Conservation (phyloP, 2,888 invertebrate genomes). For the Drosophila setosimentum region DNA sequence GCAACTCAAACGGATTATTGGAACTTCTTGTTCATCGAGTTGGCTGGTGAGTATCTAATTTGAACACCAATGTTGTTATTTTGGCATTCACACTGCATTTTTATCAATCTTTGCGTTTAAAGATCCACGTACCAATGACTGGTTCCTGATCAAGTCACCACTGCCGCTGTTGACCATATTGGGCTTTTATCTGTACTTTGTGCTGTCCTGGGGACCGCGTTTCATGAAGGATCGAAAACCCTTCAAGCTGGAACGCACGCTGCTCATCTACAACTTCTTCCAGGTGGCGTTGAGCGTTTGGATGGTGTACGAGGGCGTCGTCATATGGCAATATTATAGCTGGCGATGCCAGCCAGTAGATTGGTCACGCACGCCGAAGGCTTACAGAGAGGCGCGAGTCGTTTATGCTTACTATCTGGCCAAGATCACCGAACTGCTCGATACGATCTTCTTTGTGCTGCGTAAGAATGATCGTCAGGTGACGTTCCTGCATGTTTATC, state of each 20-base stretch:
- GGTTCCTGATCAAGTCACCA: constrained; percentile 90
- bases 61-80: background rate
- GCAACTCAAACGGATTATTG: constrained; percentile 87
- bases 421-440: constrained; percentile 95
- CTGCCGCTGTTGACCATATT: constrained; percentile 89
- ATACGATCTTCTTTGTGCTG: constrained; percentile 96
- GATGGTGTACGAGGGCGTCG: constrained; percentile 90
- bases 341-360: constrained; percentile 97
- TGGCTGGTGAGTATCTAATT: constrained; percentile 87
- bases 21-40: constrained; percentile 88
- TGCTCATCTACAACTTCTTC: constrained; percentile 94
- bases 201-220: constrained; percentile 92
- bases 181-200: constrained; percentile 90
- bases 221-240: constrained; percentile 95
- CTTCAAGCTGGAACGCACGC: constrained; percentile 90
- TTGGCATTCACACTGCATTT: background rate
- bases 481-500: constrained; percentile 95
- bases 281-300: constrained; percentile 94
- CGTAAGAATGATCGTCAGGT: constrained; percentile 96
- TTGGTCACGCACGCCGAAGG: constrained; percentile 90
- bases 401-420: constrained; percentile 95
- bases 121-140: constrained; percentile 89
- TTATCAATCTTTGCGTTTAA: background rate
- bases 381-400: constrained; percentile 90
- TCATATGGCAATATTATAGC: constrained; percentile 91